These are phyloP conservation scores for Rallus crepitans DNA, from an alignment of 2,797 vertebrate genomes.

Conservation along the genomic window DNA sequence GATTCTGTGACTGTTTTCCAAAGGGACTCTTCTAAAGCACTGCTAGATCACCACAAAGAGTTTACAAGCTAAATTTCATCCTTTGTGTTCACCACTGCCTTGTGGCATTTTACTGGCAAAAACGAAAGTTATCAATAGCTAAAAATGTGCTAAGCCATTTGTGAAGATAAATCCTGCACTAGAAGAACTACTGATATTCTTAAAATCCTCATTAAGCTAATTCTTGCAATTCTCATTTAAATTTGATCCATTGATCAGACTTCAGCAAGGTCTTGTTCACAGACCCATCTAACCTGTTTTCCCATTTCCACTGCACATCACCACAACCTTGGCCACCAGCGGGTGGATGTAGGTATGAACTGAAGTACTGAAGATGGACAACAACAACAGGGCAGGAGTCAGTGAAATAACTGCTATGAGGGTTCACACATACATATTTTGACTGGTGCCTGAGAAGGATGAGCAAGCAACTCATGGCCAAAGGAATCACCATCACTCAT, in stretches of 20 bases:
- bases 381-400: neutral
- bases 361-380: neutral
- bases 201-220: neutral
- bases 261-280: neutral
- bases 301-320: neutral
- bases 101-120: neutral
- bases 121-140: neutral
- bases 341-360: neutral
- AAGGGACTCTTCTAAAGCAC: neutral
- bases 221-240: neutral
- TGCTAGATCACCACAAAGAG: neutral
- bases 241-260: neutral
- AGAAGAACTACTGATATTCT: neutral
- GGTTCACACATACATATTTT: neutral
- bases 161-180: neutral
- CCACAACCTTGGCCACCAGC: neutral
- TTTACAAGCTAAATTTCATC: neutral
- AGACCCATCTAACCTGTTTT: neutral
- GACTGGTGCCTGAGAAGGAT: neutral
- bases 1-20: neutral
- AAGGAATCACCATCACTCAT: neutral
- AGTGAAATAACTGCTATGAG: neutral
- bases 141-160: neutral
- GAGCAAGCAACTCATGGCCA: neutral
- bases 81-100: neutral